Evolutionary conservation across 2,888 invertebrate genomes (phyloP), one percentile per base, ranked within the genome.

Genomic region (Leptopilina syphax): DNA sequence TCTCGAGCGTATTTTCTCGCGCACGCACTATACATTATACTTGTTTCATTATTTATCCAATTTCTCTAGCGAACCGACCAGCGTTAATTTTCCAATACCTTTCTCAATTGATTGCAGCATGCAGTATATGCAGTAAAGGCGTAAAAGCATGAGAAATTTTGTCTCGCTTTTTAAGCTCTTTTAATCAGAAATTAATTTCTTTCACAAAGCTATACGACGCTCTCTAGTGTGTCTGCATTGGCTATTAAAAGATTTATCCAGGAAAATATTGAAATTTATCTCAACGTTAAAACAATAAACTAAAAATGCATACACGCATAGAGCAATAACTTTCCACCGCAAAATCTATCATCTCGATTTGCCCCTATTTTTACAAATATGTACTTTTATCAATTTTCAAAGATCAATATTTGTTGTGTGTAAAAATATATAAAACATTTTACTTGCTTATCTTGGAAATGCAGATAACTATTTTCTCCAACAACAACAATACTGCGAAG

Each of bases 41-140:
- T 73, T 57, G 57, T 73, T 73, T 60, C 73, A 73, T 73, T 73
- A 73, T 73, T 73, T 73, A 57, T 57, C 34, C 57, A 73, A 73
- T 73, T 73, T 73, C 73, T 60, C 73, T 34, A 60, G 34, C 34
- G n/a, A 3, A 24, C 63, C 57, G n/a, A 10, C 8, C 18, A n/a
- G n/a, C 73, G 73, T 73, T 57, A 34, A 73, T 73, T 73, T 60
- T 27, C 73, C 73, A 34, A 73, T 73, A 73, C 41, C 73, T n/a
- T 57, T 54, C n/a, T 27, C 73, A 13, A 73, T 60, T 57, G 34
- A 73, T 18, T 68, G 47, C 47, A 2, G 47, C 44, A 18, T 27
- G 54, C 73, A 34, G 1, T 8, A 44, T n/a, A 18, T 27, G 54
- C 73, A 34, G 1, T 8, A 44, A 8, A 44, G 44, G 44, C 44